Conservation (phyloP, 2,113 vertebrate genomes). For the Hiodon alosoides region DNA sequence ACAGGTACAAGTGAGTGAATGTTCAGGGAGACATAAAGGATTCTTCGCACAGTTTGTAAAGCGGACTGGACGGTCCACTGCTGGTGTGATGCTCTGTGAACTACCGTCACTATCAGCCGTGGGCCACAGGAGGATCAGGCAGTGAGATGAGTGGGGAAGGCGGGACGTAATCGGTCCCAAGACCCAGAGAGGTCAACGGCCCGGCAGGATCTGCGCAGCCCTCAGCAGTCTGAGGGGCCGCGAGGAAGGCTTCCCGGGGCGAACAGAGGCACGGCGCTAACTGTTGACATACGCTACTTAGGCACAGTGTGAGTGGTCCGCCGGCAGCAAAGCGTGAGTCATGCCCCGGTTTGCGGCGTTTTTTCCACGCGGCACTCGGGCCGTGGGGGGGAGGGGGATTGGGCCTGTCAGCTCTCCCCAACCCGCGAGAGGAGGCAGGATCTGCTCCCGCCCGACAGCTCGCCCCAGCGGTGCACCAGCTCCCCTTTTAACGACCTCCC, state of each 20-base stretch:
- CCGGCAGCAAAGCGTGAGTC: no score
- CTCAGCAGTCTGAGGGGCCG: not conserved
- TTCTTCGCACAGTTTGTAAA: not conserved
- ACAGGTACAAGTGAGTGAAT: no score
- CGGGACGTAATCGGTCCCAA: not conserved
- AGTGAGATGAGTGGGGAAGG: not conserved
- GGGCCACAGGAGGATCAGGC: not conserved
- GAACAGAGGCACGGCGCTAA: no score
- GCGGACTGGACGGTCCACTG: not conserved
- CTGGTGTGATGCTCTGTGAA: not conserved
- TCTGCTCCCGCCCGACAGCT: constrained; percentile 4
- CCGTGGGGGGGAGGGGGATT: constrained; percentile 3
- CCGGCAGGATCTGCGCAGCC: not conserved
- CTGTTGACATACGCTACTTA: no score
- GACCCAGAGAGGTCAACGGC: not conserved
- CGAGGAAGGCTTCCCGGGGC: no score
- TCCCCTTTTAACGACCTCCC: constrained; percentile 20
- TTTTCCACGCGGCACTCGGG: no score
- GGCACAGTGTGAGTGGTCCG: no score
- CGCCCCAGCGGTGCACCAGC: not conserved
- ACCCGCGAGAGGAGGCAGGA: not conserved
- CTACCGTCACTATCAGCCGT: not conserved
- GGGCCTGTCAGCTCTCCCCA: not conserved
- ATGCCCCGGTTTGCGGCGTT: no score
- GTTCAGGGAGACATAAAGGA: no score